Percentiles rank a stretch among this genome's conserved stretches.
Evolutionary conservation across 1,140 invertebrate genomes (phyloP).

Genomic region (Euura saliciscinereae): DNA sequence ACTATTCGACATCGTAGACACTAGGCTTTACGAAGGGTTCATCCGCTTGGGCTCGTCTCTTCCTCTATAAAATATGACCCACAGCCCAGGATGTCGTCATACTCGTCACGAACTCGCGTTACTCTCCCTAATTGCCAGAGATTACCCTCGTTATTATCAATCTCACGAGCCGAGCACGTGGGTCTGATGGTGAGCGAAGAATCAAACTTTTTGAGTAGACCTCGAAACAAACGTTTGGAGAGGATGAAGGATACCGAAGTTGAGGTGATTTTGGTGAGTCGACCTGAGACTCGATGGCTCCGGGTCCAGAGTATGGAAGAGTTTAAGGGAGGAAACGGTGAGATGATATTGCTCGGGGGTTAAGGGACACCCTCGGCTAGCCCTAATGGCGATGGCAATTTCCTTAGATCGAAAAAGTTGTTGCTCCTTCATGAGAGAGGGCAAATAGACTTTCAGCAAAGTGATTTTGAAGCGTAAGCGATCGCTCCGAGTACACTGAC

Average conservation of each 20-base stretch:
- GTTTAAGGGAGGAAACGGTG: background rate
- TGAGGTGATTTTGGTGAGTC: background rate
- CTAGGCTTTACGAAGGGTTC: no score
- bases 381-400: background rate
- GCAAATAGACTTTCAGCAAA: background rate
- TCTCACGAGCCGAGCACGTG: background rate
- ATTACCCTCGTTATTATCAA: background rate
- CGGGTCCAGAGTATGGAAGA: background rate
- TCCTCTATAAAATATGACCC: no score
- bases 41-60: no score
- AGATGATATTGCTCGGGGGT: constrained; percentile 6
- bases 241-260: background rate
- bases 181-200: background rate
- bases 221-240: background rate
- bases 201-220: background rate
- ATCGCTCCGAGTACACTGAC: background rate
- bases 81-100: no score
- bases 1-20: no score
- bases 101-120: no score
- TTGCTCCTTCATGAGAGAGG: background rate
- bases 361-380: background rate
- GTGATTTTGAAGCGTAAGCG: background rate
- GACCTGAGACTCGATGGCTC: background rate
- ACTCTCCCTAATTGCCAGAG: no score
- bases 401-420: constrained; percentile 7